Conservation (phyloP, 2,797 vertebrate species). For the Crenichthys baileyi region DNA sequence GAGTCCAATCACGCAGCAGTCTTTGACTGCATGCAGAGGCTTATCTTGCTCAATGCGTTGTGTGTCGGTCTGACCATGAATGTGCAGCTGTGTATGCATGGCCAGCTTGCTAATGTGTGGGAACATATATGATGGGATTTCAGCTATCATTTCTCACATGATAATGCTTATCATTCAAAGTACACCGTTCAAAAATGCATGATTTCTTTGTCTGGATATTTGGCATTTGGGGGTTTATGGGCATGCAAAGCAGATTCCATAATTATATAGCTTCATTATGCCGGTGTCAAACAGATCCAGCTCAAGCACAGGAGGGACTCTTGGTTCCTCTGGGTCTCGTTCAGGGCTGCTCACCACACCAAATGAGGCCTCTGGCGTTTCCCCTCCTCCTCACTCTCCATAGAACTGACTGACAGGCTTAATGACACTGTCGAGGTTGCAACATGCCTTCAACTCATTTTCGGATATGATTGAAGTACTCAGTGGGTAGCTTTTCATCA, state of each 20-base stretch:
- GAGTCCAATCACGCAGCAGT: constrained; percentile 76
- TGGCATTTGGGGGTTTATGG: constrained; percentile 67
- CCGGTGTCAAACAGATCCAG: constrained; percentile 44
- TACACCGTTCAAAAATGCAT: constrained; percentile 61
- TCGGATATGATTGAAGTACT: constrained; percentile 79
- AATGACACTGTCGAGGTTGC: constrained; percentile 75
- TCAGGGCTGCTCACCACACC: constrained; percentile 37
- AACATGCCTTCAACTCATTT: constrained; percentile 75
- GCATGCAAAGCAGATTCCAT: constrained; percentile 53
- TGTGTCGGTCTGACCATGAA: constrained; percentile 34
- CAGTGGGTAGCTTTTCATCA: constrained; percentile 81
- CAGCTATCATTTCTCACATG: constrained; percentile 53
- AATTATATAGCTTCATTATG: constrained; percentile 72
- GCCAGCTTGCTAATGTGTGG: constrained; percentile 46
- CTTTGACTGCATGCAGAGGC: constrained; percentile 59
- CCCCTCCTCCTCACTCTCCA: constrained; percentile 47
- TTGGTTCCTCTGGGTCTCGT: constrained; percentile 58
- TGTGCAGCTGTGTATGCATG: constrained; percentile 22
- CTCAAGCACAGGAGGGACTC: constrained; percentile 48
- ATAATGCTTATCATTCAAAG: constrained; percentile 50
- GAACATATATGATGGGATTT: constrained; percentile 71
- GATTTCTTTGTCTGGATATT: constrained; percentile 55
- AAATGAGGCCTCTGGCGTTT: constrained; percentile 49
- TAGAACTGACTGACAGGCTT: constrained; percentile 75
- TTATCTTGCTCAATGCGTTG: constrained; percentile 63